Percentiles rank a stretch among this genome's conserved stretches.
Conservation (phyloP, 2,113 vertebrate genomes). For the Notiomystis cincta region DNA sequence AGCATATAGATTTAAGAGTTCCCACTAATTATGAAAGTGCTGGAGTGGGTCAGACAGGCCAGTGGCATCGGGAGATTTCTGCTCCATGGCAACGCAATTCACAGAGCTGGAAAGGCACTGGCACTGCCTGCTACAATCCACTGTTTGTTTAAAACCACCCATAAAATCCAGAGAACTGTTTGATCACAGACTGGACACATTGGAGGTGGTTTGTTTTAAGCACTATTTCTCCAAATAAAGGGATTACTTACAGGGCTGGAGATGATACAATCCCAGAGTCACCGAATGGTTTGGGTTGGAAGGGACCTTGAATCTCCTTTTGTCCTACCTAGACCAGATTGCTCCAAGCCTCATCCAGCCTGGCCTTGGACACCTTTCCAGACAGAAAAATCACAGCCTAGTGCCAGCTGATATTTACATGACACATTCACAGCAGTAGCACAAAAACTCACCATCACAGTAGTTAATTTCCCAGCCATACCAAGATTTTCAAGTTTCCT, state of each 20-base stretch:
- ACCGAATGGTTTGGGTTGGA: background rate
- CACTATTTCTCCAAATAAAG: background rate
- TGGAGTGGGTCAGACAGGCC: background rate
- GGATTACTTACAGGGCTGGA: background rate
- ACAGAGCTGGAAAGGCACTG: background rate
- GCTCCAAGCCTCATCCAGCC: background rate
- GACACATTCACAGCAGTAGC: background rate
- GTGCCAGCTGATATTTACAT: background rate
- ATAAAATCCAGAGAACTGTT: background rate
- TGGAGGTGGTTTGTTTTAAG: background rate
- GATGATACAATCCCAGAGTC: background rate
- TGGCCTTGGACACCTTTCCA: background rate
- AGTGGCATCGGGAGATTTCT: background rate
- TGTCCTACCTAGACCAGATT: background rate
- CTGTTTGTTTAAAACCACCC: background rate
- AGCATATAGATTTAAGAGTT: background rate
- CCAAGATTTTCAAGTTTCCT: background rate
- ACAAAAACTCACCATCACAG: background rate
- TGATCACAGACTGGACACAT: fast-evolving
- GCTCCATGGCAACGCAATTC: background rate
- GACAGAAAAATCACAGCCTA: background rate
- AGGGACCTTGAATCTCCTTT: background rate
- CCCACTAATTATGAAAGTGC: background rate
- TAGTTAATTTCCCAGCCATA: background rate
- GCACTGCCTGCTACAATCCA: background rate